Conservation (phyloP, 2,113 vertebrate species). For the Gambusia holbrooki region DNA sequence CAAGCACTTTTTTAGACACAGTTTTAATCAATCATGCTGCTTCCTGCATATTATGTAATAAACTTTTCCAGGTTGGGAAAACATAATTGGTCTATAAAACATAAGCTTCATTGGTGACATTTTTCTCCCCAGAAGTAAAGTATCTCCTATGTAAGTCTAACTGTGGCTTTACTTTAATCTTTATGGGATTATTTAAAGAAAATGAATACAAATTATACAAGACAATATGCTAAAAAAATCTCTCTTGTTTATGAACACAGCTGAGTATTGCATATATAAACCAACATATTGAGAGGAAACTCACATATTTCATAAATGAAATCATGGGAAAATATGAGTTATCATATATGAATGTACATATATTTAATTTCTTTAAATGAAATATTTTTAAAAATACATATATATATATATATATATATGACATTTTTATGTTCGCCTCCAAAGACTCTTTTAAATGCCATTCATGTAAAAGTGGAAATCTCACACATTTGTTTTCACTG, state of each 20-base stretch:
- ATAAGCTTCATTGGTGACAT: background rate
- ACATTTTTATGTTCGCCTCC: background rate
- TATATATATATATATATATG: too few relatives aligned
- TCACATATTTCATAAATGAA: too few relatives aligned
- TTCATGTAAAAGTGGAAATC: background rate
- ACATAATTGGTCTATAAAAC: background rate
- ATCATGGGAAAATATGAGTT: too few relatives aligned
- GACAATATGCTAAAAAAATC: background rate
- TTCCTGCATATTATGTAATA: too few relatives aligned
- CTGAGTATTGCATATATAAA: background rate
- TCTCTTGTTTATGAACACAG: background rate
- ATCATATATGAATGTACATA: background rate
- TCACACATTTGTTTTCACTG: constrained; percentile 2
- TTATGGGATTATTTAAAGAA: background rate
- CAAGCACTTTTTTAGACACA: too few relatives aligned
- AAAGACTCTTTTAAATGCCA: background rate
- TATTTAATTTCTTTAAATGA: background rate
- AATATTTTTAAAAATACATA: too few relatives aligned
- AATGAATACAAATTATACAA: background rate
- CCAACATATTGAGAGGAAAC: background rate
- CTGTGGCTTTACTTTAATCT: background rate
- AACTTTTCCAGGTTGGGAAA: background rate
- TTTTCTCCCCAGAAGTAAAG: too few relatives aligned
- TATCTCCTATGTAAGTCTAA: too few relatives aligned
- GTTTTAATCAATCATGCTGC: too few relatives aligned